Evolutionary conservation across 2,888 invertebrate genomes (phyloP), one percentile per base, ranked within the genome.

Genomic region (Arrhopalites spinosus): DNA sequence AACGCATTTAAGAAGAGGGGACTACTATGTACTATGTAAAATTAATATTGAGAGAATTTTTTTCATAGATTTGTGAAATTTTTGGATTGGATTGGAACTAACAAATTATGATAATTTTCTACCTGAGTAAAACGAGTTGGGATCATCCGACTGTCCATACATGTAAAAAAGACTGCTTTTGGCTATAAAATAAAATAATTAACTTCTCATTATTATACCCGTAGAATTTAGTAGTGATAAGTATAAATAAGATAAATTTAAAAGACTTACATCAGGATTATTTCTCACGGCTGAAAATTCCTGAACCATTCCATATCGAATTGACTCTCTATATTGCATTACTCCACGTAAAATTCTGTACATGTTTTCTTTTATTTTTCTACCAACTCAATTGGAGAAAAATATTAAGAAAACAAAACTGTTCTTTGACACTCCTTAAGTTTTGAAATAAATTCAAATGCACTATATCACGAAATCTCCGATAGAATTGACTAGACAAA

Each of bases 91-190:
- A n/a, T n/a, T n/a, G n/a, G n/a, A n/a, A n/a, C n/a, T n/a, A n/a
- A n/a, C n/a, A n/a, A n/a, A n/a, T n/a, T n/a, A n/a, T n/a, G n/a
- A n/a, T n/a, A n/a, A n/a, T n/a, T n/a, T n/a, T n/a, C n/a, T 36
- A 36, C 36, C 36, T 36, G 36, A 11, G 36, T 36, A 36, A 36
- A 36, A 85, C 95, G 89, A 77, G 97, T 95, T 29, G 98, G 96
- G 83, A 97, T 92, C 93, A 98, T 95, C 87, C 98, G 89, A 86
- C 95, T 95, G 89, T 98, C 98, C 92, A 98, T 97, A 86, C 98
- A 98, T 61, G 96, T 95, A 87, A 98, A 96, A 88, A 98, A 95
- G 78, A 98, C 92, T 80, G 96, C 96, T 89, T 95, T 94, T 23
- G 98, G 98, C 95, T 98, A 87, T 85, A 89, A 89, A 85, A 83